A percentile compares a stretch with the other conserved stretches of the same genome.
Conservation (phyloP, 2,113 vertebrate species). For the Syngnathus floridae region DNA sequence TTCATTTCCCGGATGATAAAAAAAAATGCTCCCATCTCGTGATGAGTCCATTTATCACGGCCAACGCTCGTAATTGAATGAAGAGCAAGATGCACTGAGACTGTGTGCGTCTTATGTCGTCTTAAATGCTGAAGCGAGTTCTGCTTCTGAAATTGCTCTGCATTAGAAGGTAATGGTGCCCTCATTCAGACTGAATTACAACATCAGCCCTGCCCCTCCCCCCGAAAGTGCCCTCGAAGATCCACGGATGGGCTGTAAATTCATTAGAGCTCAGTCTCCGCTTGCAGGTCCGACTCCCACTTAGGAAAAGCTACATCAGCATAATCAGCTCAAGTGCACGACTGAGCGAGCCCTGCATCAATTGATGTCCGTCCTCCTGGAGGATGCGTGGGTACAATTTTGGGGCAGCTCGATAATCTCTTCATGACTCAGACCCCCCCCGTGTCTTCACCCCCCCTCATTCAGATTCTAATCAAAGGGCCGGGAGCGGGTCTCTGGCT, state of each 20-base stretch:
- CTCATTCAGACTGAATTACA: conserved; percentile 40
- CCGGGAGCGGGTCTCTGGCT: conserved; percentile 64
- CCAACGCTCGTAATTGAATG: conserved; percentile 22
- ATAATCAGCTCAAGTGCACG: conserved; percentile 52
- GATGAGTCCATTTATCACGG: conserved; percentile 28
- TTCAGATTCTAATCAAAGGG: conserved; percentile 78
- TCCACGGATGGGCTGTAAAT: conserved; percentile 82
- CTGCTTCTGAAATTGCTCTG: conserved; percentile 38
- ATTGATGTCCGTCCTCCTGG: conserved; percentile 40
- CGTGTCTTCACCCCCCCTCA: conserved; percentile 34
- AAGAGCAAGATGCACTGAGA: background rate
- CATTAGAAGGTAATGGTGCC: conserved; percentile 56
- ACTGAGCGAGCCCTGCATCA: background rate
- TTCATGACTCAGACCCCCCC: conserved; percentile 71
- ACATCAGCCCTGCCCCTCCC: background rate
- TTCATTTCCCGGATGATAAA: conserved; percentile 42
- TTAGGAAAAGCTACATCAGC: conserved; percentile 63
- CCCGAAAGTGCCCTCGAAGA: conserved; percentile 62
- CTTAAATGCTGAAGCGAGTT: conserved; percentile 20
- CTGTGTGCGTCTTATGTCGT: conserved; percentile 1
- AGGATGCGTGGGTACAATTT: conserved; percentile 53
- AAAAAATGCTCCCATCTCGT: conserved; percentile 23
- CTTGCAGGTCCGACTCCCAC: conserved; percentile 69
- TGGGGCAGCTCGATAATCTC: conserved; percentile 75
- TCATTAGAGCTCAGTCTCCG: conserved; percentile 78